A percentile compares a stretch with the other conserved stretches of the same genome.
Evolutionary conservation across 2,888 invertebrate species (phyloP).

Genomic region (Cyclophora albipunctata): DNA sequence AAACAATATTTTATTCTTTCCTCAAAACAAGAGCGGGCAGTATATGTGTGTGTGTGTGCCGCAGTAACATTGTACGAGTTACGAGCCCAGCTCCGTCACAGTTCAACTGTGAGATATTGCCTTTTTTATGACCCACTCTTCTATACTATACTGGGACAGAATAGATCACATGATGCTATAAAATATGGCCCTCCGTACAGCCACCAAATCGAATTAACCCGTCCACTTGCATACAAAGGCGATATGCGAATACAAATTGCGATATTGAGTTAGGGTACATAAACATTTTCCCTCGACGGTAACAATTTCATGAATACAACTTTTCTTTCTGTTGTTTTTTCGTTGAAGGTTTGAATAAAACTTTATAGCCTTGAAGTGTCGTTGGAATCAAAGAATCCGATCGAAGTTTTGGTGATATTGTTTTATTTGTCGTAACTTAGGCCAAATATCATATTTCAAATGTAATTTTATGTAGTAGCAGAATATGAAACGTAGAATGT

Average conservation of each 20-base stretch:
- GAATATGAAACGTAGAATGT: no score
- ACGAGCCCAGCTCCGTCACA: slow-evolving; percentile 67
- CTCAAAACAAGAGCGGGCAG: slow-evolving; percentile 56
- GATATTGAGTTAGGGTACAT: slow-evolving; percentile 61
- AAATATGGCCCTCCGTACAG: slow-evolving; percentile 70
- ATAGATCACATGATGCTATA: slow-evolving; percentile 75
- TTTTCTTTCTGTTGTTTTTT: slow-evolving; percentile 23
- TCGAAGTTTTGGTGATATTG: no score
- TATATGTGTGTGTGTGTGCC: slow-evolving; percentile 42
- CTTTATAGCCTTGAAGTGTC: not conserved
- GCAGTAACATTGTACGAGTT: slow-evolving; percentile 72
- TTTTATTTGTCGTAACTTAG: not conserved
- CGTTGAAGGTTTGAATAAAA: slow-evolving; percentile 3
- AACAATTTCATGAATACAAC: slow-evolving; percentile 28
- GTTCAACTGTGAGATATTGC: slow-evolving; percentile 75
- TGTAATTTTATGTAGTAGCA: no score
- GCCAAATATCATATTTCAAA: no score
- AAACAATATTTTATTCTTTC: slow-evolving; percentile 42
- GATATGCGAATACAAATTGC: slow-evolving; percentile 65
- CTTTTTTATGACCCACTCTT: slow-evolving; percentile 73
- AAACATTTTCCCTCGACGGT: slow-evolving; percentile 54
- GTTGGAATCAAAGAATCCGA: not conserved
- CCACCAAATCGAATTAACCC: slow-evolving; percentile 73
- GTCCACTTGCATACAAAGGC: slow-evolving; percentile 73
- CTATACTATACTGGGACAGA: slow-evolving; percentile 71